Percentiles rank a stretch among this genome's conserved stretches.
These are phyloP conservation scores for Actinernus sp. DNA, from an alignment of 92 coral and sea anemone species.

Conservation along the genomic window DNA sequence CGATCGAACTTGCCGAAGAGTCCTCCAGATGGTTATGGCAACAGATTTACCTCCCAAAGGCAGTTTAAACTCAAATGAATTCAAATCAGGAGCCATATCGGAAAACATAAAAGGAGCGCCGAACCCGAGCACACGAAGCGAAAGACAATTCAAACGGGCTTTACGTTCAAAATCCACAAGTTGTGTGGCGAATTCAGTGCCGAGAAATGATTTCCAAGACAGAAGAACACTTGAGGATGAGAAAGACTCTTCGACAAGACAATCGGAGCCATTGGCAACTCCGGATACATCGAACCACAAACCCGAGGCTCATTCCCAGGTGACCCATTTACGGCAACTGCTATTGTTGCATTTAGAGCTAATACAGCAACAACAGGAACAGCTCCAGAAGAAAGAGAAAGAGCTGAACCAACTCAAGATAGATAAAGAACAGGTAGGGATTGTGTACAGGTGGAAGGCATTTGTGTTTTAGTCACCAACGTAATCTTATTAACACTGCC, in stretches of 20 bases:
- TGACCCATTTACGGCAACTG: slow-evolving; percentile 91
- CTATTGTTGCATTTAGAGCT: slow-evolving; percentile 94
- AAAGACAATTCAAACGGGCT: slow-evolving; percentile 72
- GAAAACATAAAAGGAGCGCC: slow-evolving; percentile 77
- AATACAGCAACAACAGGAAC: slow-evolving; percentile 97
- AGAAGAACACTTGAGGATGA: slow-evolving; percentile 23
- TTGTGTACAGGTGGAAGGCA: not conserved
- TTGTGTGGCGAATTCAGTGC: slow-evolving; percentile 37
- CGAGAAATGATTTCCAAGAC: slow-evolving; percentile 40
- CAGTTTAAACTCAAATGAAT: slow-evolving; percentile 59
- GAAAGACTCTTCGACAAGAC: slow-evolving; percentile 19
- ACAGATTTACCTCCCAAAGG: slow-evolving; percentile 74
- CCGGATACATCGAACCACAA: slow-evolving; percentile 78
- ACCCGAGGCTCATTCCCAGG: slow-evolving; percentile 84
- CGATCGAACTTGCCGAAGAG: slow-evolving; percentile 88
- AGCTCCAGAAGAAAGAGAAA: slow-evolving; percentile 89
- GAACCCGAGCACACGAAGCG: slow-evolving; percentile 77
- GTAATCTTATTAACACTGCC: slow-evolving; percentile 11
- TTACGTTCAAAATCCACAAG: slow-evolving; percentile 87
- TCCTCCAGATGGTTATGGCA: slow-evolving; percentile 97
- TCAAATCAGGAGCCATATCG: slow-evolving; percentile 73
- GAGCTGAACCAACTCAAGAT: slow-evolving; percentile 87
- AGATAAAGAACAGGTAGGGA: slow-evolving; percentile 96
- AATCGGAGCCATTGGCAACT: slow-evolving; percentile 39
- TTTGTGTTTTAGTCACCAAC: not conserved